Evolutionary conservation across 2,888 invertebrate species (phyloP), one percentile per base, ranked within the genome.

Genomic region (Nemoura dubitans): DNA sequence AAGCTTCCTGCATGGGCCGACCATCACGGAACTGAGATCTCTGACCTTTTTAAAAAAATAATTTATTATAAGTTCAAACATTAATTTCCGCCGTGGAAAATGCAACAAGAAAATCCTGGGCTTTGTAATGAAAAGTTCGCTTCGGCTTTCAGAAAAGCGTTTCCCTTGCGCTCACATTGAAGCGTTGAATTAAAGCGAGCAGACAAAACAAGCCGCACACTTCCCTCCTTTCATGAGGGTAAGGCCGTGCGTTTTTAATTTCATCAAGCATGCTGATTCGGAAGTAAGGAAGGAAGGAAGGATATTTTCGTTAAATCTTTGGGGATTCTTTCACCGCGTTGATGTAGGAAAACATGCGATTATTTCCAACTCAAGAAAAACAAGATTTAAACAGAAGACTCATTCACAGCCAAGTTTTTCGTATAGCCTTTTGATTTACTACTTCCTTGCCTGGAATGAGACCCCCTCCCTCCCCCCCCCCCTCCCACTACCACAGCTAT

Each of bases 101-200:
- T 59, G 59, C 59, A 59, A 59, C 59, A 59, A 59, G 59, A 59
- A 59, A 59, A 59, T 10, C 59, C 59, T 59, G 16, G 59, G 59
- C 59, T 59, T 59, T 59, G 59, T 59, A 59, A 59, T 59, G 59
- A 59, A 59, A 59, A 59, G 59, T 59, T 59, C 59, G 59, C 59
- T 59, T 59, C 59, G 59, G 59, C 59, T 59, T 59, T 59, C 59
- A 59, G 59, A 10, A 59, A 59, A 59, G 59, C 59, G 14, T 59
- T 59, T 59, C 59, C 59, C 59, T 59, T 59, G 59, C 59, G 59
- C 59, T 21, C 10, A 21, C 59, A 21, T 59, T 59, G 59, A 59
- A 59, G 59, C 59, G 10, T 21, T 21, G 59, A 59, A 59, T 7
- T 59, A 59, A 59, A 59, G 59, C 59, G 14, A 14, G 16, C 59